These are phyloP conservation scores for Pygoscelis antarcticus DNA, from an alignment of 2,113 vertebrate species.

Conservation along the genomic window DNA sequence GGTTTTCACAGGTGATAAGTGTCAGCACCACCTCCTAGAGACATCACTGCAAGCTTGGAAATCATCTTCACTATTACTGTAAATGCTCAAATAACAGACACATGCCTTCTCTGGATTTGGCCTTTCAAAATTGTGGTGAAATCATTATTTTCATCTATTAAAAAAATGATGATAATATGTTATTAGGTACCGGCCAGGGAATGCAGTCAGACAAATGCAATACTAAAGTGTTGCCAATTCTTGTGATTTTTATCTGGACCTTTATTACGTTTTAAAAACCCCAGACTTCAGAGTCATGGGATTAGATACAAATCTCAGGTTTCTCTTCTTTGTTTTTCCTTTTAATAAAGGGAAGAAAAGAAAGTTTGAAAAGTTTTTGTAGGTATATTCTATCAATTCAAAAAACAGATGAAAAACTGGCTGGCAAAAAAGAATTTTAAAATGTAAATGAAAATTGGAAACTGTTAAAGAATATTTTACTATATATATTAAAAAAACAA, in stretches of 20 bases:
- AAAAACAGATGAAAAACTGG: neutral
- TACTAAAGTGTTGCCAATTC: constrained; percentile 8
- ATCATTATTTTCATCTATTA: constrained; percentile 36
- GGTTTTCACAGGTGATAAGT: neutral
- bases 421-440: neutral
- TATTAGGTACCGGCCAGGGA: constrained; percentile 10
- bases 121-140: constrained; percentile 3
- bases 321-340: constrained; percentile 40
- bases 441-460: neutral
- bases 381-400: neutral
- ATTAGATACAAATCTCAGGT: constrained; percentile 46
- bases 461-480: neutral
- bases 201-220: constrained; percentile 40
- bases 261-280: constrained; percentile 40
- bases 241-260: constrained; percentile 39
- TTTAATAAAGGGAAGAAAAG: constrained; percentile 9
- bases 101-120: neutral
- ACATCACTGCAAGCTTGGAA: neutral
- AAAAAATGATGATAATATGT: constrained; percentile 22
- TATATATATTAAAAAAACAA: neutral
- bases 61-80: neutral
- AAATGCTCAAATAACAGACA: neutral
- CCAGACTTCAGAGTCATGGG: constrained; percentile 22
- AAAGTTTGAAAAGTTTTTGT: neutral
- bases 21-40: neutral